These are phyloP conservation scores for Monopis laevigella DNA, from an alignment of 2,888 invertebrate genomes.

Conservation along the genomic window DNA sequence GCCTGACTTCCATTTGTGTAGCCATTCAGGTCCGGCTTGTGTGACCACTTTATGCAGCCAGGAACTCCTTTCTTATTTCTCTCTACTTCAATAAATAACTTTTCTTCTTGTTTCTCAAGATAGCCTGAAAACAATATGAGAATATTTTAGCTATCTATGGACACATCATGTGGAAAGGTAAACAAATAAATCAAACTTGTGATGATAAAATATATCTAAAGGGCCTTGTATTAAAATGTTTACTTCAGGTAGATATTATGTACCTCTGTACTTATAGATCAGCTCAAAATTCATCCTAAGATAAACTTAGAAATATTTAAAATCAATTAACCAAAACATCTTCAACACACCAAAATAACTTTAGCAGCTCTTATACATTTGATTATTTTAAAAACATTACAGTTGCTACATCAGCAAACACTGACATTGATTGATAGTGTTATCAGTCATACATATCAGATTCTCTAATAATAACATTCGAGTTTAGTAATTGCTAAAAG, in stretches of 20 bases:
- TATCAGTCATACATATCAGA: slow-evolving; percentile 2
- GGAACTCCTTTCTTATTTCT: slow-evolving; percentile 59
- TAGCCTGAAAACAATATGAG: slow-evolving; percentile 50
- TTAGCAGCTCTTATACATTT: neutral
- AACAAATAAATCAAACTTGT: neutral
- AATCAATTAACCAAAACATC: neutral
- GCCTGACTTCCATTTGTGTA: slow-evolving; percentile 64
- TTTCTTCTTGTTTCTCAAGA: slow-evolving; percentile 62
- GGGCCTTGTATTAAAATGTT: no score
- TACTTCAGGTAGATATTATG: no score
- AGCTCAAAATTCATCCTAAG: no score
- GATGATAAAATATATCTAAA: no score
- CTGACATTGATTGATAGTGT: slow-evolving; percentile 1
- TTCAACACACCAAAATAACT: no score
- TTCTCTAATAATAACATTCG: no score
- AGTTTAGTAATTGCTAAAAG: no score
- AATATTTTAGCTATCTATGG: neutral
- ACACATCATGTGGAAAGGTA: neutral
- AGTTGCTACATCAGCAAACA: slow-evolving; percentile 1
- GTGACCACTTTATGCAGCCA: slow-evolving; percentile 65
- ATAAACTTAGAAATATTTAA: neutral
- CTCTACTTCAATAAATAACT: slow-evolving; percentile 63
- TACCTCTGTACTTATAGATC: no score
- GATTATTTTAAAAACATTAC: neutral
- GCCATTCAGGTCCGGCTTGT: slow-evolving; percentile 51